A percentile compares a stretch with the other conserved stretches of the same genome.
Conservation (phyloP, 2,888 invertebrate species). For the Pseudoips prasinana region DNA sequence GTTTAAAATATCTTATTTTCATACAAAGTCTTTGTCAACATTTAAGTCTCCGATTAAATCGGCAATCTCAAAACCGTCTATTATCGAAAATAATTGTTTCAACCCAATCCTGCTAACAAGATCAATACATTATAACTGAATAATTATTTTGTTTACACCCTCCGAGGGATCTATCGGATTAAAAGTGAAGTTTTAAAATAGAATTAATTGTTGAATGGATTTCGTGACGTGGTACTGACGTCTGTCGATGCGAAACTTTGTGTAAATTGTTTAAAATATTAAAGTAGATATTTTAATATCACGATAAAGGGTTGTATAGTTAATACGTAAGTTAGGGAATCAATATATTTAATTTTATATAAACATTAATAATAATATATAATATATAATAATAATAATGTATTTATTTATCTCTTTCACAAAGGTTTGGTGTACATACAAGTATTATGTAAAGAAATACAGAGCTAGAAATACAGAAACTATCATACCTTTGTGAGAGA, state of each 20-base stretch:
- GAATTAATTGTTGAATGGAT: slow-evolving; percentile 62
- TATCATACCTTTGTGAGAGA: no score
- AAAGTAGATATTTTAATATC: no score
- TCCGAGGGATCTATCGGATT: slow-evolving; percentile 69
- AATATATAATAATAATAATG: no score
- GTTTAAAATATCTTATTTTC: no score
- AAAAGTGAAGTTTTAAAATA: slow-evolving; percentile 69
- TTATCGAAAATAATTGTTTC: slow-evolving; percentile 12
- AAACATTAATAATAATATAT: no score
- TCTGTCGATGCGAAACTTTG: slow-evolving; percentile 31
- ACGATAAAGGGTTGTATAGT: no score
- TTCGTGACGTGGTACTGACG: slow-evolving; percentile 20
- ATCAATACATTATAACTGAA: slow-evolving; percentile 72
- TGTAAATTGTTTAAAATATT: slow-evolving; percentile 34
- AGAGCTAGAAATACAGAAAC: no score
- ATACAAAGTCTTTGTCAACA: neutral
- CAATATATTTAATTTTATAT: no score
- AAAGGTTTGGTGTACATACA: no score
- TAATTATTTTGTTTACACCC: slow-evolving; percentile 61
- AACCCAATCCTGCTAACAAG: slow-evolving; percentile 42
- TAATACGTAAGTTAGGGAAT: no score
- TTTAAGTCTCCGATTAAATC: neutral
- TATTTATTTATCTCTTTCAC: no score
- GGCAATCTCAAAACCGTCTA: neutral
- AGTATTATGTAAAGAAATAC: no score